phyloP scores from a whole-genome alignment of 2,888 invertebrate genomes.

The Acheta domesticus region DNA sequence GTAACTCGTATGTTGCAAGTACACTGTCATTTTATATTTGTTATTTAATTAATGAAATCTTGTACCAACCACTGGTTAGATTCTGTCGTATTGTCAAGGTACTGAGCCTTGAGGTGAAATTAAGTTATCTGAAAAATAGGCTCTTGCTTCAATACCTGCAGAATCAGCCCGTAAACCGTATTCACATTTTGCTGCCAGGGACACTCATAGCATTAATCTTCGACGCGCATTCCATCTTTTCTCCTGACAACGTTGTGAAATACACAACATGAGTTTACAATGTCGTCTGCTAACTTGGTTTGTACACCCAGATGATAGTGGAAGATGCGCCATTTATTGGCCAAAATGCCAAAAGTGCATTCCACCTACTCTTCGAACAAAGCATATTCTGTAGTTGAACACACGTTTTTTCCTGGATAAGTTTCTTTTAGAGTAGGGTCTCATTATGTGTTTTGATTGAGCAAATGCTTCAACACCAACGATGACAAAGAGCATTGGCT shows the following conservation, averaged over 20 bases:
- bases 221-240: neutral
- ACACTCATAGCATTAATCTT: no score
- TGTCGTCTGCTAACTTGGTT: neutral
- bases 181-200: no score
- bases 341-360: neutral
- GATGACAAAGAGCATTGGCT: neutral
- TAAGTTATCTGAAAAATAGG: slow-evolving; percentile 20
- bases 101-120: neutral
- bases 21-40: no score
- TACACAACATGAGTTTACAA: slow-evolving; percentile 19
- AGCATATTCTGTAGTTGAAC: neutral
- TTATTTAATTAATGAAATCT: no score
- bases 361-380: neutral
- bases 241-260: slow-evolving; percentile 18
- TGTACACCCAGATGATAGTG: neutral
- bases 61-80: no score
- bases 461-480: slow-evolving; percentile 23
- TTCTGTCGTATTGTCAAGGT: no score
- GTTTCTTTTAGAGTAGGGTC: neutral
- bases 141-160: no score
- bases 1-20: no score
- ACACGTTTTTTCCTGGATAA: slow-evolving; percentile 20
- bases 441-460: neutral
- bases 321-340: neutral
- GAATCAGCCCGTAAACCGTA: no score